These are phyloP conservation scores for Gastracanthus pulcherrimus DNA, from an alignment of 2,888 invertebrate species.

Conservation along the genomic window DNA sequence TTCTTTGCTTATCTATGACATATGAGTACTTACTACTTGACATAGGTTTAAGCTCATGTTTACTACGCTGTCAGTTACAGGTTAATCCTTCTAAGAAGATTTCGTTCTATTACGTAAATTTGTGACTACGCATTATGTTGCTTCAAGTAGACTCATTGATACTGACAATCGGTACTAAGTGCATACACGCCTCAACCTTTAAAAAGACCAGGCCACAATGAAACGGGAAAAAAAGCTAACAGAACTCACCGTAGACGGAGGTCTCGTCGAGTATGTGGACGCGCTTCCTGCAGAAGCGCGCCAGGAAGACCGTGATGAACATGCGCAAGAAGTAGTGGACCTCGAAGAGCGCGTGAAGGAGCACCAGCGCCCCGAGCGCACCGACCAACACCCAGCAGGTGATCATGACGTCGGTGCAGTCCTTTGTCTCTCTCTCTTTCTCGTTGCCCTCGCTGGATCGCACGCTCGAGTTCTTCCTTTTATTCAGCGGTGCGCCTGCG, in stretches of 20 bases:
- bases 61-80: too few relatives aligned
- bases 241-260: conserved; percentile 83
- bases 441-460: background rate
- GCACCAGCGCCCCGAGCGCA: conserved; percentile 76
- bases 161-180: too few relatives aligned
- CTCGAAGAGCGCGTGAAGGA: conserved; percentile 83
- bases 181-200: too few relatives aligned
- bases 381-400: conserved; percentile 76
- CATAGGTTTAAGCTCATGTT: too few relatives aligned
- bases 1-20: too few relatives aligned
- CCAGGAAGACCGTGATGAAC: conserved; percentile 83
- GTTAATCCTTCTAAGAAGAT: too few relatives aligned
- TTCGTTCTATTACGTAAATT: too few relatives aligned
- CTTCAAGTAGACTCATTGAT: too few relatives aligned
- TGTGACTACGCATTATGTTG: too few relatives aligned
- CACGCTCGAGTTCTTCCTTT: background rate
- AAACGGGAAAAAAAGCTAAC: background rate
- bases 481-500: background rate
- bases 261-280: conserved; percentile 84
- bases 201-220: too few relatives aligned
- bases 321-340: conserved; percentile 87
- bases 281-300: conserved; percentile 82
- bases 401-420: conserved; percentile 24
- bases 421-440: background rate
- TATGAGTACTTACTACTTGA: too few relatives aligned